These are phyloP conservation scores for Adelges cooleyi DNA, from an alignment of 1,140 invertebrate species.

Conservation along the genomic window DNA sequence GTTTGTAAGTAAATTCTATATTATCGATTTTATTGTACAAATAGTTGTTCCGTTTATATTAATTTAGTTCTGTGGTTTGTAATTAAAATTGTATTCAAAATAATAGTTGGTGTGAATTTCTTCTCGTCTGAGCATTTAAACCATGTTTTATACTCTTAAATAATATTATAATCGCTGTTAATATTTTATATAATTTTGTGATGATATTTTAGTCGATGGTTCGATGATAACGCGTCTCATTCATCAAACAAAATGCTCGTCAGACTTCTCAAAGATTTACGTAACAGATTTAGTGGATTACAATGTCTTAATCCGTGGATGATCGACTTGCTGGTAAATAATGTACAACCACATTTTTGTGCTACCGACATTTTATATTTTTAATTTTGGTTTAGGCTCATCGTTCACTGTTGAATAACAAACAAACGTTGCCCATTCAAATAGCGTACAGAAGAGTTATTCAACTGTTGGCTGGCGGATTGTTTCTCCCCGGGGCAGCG, in stretches of 20 bases:
- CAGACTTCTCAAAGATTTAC: conserved; percentile 78
- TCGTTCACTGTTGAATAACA: conserved; percentile 89
- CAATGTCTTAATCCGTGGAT: conserved; percentile 90
- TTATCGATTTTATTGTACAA: too few species aligned
- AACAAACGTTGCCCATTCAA: conserved; percentile 85
- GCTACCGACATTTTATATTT: neutral
- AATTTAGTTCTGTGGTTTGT: too few species aligned
- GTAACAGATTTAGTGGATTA: conserved; percentile 77
- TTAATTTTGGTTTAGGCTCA: conserved; percentile 59
- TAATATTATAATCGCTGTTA: neutral
- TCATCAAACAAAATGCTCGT: conserved; percentile 94
- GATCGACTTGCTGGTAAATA: conserved; percentile 70
- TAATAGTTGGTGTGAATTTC: too few species aligned
- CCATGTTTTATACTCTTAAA: neutral
- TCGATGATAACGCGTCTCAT: conserved; percentile 96
- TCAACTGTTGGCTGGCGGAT: conserved; percentile 80
- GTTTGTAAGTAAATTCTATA: too few species aligned
- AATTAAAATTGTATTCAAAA: too few species aligned
- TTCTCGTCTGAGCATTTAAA: too few species aligned
- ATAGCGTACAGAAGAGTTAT: conserved; percentile 75
- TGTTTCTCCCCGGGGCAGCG: conserved; percentile 89
- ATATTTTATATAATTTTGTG: neutral
- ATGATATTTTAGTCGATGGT: conserved; percentile 64
- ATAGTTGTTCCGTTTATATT: too few species aligned
- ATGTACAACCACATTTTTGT: neutral